These are phyloP conservation scores for Lycia hirtaria DNA, from an alignment of 2,888 invertebrate genomes.

Conservation along the genomic window DNA sequence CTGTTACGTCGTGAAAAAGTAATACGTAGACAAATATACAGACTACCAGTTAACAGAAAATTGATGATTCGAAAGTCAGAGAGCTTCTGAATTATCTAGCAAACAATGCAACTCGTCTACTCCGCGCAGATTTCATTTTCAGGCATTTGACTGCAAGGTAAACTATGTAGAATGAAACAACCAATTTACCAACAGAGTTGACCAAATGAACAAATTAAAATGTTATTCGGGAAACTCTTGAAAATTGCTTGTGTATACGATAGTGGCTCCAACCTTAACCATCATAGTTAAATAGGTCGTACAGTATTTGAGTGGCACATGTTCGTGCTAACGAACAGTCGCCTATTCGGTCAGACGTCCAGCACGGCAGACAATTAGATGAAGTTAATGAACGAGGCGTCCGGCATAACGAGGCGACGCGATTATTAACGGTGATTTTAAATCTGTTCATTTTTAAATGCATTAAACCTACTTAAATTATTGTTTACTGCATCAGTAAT, in stretches of 20 bases:
- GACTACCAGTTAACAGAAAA: too few species aligned
- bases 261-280: neutral
- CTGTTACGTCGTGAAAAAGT: too few species aligned
- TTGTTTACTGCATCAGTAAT: neutral
- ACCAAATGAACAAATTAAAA: neutral
- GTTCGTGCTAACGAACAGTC: slow-evolving; percentile 39
- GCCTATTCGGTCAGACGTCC: slow-evolving; percentile 46
- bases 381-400: slow-evolving; percentile 53
- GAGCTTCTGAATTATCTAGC: neutral
- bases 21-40: too few species aligned
- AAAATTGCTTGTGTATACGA: neutral
- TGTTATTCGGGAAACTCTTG: neutral
- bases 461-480: neutral
- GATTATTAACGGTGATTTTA: slow-evolving; percentile 34
- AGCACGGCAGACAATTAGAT: slow-evolving; percentile 52
- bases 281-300: neutral
- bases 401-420: slow-evolving; percentile 39
- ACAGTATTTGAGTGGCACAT: slow-evolving; percentile 22
- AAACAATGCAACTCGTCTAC: neutral
- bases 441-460: slow-evolving; percentile 21
- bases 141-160: neutral
- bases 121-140: neutral
- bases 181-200: neutral
- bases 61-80: too few species aligned
- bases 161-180: neutral